Conservation (phyloP, 1,140 invertebrate species). For the Cecropterus lyciades region DNA sequence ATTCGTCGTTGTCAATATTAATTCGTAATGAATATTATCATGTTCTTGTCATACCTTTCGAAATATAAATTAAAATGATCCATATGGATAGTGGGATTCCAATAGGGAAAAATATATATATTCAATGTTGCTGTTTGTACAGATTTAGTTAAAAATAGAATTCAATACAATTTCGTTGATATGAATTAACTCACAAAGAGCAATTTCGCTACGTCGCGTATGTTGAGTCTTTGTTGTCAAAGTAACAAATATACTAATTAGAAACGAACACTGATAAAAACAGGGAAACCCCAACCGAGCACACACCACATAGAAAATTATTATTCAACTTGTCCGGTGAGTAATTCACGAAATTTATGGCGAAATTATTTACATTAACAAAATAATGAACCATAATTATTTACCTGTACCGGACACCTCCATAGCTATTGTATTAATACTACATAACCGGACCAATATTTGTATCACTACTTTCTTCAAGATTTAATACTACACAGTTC, state of each 20-base stretch:
- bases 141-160: no score
- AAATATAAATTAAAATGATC: no score
- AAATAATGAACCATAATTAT: constrained; percentile 25
- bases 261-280: constrained; percentile 1
- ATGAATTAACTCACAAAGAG: no score
- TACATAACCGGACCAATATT: constrained; percentile 32
- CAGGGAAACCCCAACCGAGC: background rate
- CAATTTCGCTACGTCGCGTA: constrained; percentile 30
- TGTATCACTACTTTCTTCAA: background rate
- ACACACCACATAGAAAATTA: background rate
- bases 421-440: constrained; percentile 48
- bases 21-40: background rate
- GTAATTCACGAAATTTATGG: constrained; percentile 14
- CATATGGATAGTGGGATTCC: background rate
- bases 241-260: constrained; percentile 48
- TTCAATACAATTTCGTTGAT: no score
- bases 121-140: no score
- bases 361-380: constrained; percentile 29
- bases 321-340: background rate
- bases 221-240: constrained; percentile 64
- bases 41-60: background rate
- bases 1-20: background rate
- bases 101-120: background rate
- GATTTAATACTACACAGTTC: background rate
- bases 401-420: constrained; percentile 64